Evolutionary conservation across 2,888 invertebrate species (phyloP), one percentile per base, ranked within the genome.

Genomic region (Lottia gigantea): DNA sequence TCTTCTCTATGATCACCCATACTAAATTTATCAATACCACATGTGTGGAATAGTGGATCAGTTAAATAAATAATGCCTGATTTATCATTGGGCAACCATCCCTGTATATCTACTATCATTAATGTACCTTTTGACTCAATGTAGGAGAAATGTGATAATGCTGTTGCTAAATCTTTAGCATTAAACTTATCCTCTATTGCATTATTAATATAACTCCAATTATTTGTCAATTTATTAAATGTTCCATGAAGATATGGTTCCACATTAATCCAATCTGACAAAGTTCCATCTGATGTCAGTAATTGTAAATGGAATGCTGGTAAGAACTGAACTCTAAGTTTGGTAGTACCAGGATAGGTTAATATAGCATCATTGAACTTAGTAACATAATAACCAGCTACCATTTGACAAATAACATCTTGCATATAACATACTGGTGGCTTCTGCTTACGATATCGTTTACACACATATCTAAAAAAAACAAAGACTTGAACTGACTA

Each of bases 21-120:
- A 45, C 70, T 71, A 26, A 66, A 66, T 55, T 64, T 47, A 8
- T 70, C 47, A 8, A 63, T 49, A 16, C 31, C 55, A 40, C 31
- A 26, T 0, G 74, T 73, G 67, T 76, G 72, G 61, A 74, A 71
- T 66, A 71, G 74, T 12, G 76, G 76, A 62, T 76, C 76, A 0
- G 76, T 76, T 14, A 76, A 66, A 67, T 76, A 76, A 47, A 76
- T 69, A 23, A 74, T 65, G 15, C 73, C 73, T n/a, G 55, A 40
- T 8, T 55, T 40, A 23, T 71, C 70, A 16, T 40, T 12, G 2
- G 76, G 76, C 55, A 76, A 14, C 71, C 76, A 76, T 19, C 76
- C 76, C 62, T 76, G 76, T 8, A 76, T 65, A 46, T 76, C 76
- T 19, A 72, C 72, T 2, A 76, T 71, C 76, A 76, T 76, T 55